These are phyloP conservation scores for Cyrtorhinus lividipennis DNA, from an alignment of 1,140 invertebrate genomes.

Conservation along the genomic window DNA sequence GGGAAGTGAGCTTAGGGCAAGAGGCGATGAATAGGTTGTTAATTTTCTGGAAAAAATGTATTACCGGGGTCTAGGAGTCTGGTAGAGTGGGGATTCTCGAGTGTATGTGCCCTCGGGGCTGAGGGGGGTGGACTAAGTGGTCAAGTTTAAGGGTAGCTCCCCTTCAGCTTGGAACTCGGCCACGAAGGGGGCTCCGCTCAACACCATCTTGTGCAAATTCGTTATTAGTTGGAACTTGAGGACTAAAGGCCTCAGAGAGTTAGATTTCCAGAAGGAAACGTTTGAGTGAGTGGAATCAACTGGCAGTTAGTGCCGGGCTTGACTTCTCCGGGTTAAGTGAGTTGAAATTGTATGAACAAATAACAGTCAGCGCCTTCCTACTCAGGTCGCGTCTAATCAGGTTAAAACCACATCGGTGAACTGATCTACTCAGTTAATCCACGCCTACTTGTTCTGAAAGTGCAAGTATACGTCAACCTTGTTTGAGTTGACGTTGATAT, in stretches of 20 bases:
- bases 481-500: too few relatives aligned
- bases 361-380: not conserved
- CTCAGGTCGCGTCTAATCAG: too few relatives aligned
- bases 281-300: not conserved
- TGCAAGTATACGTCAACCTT: too few relatives aligned
- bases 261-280: not conserved
- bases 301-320: not conserved
- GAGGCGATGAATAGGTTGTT: not conserved
- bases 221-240: not conserved
- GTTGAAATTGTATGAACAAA: not conserved
- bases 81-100: not conserved
- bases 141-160: not conserved
- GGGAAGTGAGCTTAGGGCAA: not conserved
- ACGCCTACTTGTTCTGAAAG: too few relatives aligned
- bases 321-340: not conserved
- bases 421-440: too few relatives aligned
- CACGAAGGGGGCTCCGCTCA: not conserved
- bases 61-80: not conserved
- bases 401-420: too few relatives aligned
- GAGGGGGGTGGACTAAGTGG: not conserved
- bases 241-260: not conserved
- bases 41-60: not conserved
- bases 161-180: not conserved
- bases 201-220: not conserved
- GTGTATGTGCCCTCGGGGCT: not conserved